Conservation (phyloP, 1,140 invertebrate genomes). For the Lerema accius region DNA sequence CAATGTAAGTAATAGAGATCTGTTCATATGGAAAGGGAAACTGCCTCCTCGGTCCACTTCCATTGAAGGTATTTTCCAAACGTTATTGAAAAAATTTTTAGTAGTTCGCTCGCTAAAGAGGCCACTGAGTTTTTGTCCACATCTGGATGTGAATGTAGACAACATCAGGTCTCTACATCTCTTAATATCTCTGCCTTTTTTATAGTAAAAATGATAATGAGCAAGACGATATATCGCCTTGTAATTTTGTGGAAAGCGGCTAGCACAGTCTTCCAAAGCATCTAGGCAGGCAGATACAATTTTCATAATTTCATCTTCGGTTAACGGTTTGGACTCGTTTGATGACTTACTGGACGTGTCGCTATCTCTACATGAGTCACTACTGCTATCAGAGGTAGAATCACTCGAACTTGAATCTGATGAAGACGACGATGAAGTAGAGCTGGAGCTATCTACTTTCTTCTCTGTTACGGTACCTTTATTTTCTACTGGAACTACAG, state of each 20-base stretch:
- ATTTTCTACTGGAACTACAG: conserved; percentile 30
- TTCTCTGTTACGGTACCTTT: conserved; percentile 38
- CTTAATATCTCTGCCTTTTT: conserved; percentile 85
- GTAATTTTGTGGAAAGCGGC: conserved; percentile 95
- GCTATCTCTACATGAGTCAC: conserved; percentile 68
- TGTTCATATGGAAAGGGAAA: conserved; percentile 95
- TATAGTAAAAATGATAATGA: conserved; percentile 91
- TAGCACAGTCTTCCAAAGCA: conserved; percentile 92
- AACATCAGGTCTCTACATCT: conserved; percentile 89
- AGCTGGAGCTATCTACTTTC: conserved; percentile 66
- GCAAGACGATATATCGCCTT: conserved; percentile 95
- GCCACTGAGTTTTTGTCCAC: conserved; percentile 87
- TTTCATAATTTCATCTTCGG: conserved; percentile 73
- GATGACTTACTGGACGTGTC: conserved; percentile 66
- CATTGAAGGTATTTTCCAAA: conserved; percentile 94
- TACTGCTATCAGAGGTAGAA: conserved; percentile 71
- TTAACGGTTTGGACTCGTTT: conserved; percentile 59
- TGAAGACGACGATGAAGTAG: conserved; percentile 65
- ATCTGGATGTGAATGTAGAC: conserved; percentile 85
- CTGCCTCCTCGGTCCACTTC: conserved; percentile 96
- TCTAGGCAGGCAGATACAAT: conserved; percentile 85
- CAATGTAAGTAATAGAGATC: conserved; percentile 91
- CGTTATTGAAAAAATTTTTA: conserved; percentile 95
- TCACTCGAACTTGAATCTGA: conserved; percentile 76
- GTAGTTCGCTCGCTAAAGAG: conserved; percentile 93